Conservation (phyloP, 2,113 vertebrate species). For the Sebastes fasciatus region DNA sequence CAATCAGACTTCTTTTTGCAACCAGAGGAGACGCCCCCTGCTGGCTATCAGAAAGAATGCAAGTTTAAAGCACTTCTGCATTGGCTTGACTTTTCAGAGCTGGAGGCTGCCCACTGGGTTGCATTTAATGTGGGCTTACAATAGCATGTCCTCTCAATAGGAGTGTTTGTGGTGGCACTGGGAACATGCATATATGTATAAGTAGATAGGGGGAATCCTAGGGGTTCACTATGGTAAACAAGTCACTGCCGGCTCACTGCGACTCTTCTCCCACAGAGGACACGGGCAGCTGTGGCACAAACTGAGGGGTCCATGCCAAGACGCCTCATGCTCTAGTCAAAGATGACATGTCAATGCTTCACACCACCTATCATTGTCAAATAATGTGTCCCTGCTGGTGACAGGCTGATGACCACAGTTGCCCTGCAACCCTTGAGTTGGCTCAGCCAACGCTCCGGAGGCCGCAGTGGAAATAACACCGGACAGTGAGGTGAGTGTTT, state of each 20-base stretch:
- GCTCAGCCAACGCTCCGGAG: slow-evolving; percentile 18
- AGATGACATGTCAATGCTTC: slow-evolving; percentile 70
- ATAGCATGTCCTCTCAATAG: slow-evolving; percentile 17
- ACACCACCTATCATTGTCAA: slow-evolving; percentile 74
- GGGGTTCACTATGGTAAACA: slow-evolving; percentile 63
- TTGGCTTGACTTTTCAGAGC: no score
- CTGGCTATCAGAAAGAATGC: no score
- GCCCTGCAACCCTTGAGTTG: slow-evolving; percentile 52
- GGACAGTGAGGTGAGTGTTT: slow-evolving; percentile 9
- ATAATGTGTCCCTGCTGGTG: slow-evolving; percentile 68
- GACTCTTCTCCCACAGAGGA: slow-evolving; percentile 48
- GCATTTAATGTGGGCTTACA: background rate
- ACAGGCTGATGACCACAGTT: slow-evolving; percentile 68
- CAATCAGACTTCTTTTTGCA: no score
- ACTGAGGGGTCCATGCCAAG: slow-evolving; percentile 59
- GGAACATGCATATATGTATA: slow-evolving; percentile 58
- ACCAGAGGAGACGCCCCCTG: no score
- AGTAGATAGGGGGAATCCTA: slow-evolving; percentile 27
- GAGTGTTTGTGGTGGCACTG: slow-evolving; percentile 1
- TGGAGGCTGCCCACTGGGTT: no score
- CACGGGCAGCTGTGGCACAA: slow-evolving; percentile 65
- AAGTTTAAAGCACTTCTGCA: no score
- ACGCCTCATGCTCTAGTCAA: slow-evolving; percentile 63
- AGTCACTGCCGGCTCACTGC: slow-evolving; percentile 58
- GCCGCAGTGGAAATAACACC: slow-evolving; percentile 36